Evolutionary conservation across 1,140 invertebrate genomes (phyloP), one percentile per base, ranked within the genome.

Genomic region (Meloidogyne chitwoodi): DNA sequence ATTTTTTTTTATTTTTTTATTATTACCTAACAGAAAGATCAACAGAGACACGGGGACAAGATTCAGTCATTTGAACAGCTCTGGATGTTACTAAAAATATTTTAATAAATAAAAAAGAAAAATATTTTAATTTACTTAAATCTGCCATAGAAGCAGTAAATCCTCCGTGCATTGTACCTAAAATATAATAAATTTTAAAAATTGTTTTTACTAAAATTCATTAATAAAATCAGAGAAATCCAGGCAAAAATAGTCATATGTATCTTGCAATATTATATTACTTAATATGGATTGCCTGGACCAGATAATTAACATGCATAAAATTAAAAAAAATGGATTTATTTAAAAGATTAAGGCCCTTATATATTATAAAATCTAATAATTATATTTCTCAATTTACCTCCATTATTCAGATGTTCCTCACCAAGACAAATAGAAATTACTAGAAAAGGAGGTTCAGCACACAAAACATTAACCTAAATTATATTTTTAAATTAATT

Each of bases 71-170:
- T 41, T 77, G 77, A 10, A 83, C 75, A 0, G 93, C 93, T 85
- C 92, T 91, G 0, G 93, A 93, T 8, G 94, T 94, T 19, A 95
- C 87, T 76, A 65, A 68, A 34, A 29, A 27, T 72, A 19, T 12
- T 68, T 41, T 41, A 74, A 71, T 31, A 14, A 22, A 16, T 71
- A 61, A 1, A 61, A 3, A 61, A 4, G 31, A 1, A 44, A 38
- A 24, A 27, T 24, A 14, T 26, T 22, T 14, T 10, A 41, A 29
- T 2, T 24, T 91, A n/a, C 92, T 56, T 2, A 90, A 89, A 88
- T 96, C 94, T 12, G 95, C 91, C 16, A 95, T 83, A 2, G 92
- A 92, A 16, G 92, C 91, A 14, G 92, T 93, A 78, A 93, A 91
- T 14, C 93, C 94, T 61, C 93, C 77, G 88, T 96, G 93, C 6